These are phyloP conservation scores for Schizaphis graminum DNA, from an alignment of 2,888 invertebrate genomes.

Conservation along the genomic window DNA sequence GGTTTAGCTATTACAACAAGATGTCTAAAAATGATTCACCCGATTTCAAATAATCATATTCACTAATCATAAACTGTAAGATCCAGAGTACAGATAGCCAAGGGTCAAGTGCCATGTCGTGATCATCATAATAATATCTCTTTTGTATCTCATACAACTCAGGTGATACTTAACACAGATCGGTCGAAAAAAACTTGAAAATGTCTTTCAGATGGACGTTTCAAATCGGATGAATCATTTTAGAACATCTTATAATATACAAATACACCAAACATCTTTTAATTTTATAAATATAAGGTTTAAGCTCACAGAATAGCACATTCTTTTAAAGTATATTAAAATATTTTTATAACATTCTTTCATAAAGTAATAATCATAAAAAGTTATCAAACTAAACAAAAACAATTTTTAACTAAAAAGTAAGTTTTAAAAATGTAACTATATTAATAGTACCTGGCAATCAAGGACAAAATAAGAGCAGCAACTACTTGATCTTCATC, in stretches of 20 bases:
- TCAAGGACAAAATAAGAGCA: conserved; percentile 84
- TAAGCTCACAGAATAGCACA: neutral
- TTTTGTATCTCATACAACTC: neutral
- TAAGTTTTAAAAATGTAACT: neutral
- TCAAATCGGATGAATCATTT: neutral
- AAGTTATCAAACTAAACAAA: neutral
- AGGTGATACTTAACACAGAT: no score
- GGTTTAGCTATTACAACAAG: neutral
- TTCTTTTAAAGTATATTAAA: neutral
- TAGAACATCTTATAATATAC: neutral
- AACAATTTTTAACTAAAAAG: neutral
- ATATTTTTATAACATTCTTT: neutral
- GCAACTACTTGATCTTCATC: conserved; percentile 82
- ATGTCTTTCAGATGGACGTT: neutral
- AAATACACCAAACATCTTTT: neutral
- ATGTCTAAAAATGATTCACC: neutral
- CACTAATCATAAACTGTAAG: neutral
- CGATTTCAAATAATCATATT: neutral
- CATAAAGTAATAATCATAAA: neutral
- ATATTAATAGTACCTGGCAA: conserved; percentile 72
- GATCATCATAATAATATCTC: no score
- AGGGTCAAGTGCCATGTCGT: neutral
- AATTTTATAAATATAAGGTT: neutral
- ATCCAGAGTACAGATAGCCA: neutral
- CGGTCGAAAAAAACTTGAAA: no score